Evolutionary conservation across 2,797 vertebrate species (phyloP).

Genomic region (Thripadectes ignobilis): DNA sequence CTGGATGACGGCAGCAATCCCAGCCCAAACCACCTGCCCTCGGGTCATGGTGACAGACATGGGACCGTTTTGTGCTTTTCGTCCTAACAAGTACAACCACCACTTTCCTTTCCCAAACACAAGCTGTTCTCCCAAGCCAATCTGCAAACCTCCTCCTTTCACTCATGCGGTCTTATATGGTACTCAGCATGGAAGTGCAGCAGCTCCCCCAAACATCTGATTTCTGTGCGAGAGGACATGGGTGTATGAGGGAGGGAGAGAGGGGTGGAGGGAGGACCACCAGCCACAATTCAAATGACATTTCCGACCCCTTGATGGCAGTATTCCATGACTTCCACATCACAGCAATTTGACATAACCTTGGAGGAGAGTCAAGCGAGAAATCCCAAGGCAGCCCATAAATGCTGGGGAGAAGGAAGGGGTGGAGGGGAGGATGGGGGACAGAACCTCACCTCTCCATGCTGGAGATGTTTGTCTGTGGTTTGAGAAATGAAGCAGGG

Average conservation of each 20-base stretch:
- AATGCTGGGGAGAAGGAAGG: neutral
- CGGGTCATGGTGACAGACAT: neutral
- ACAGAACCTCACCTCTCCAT: neutral
- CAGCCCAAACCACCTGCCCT: neutral
- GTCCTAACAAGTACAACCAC: accelerated
- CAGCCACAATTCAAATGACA: neutral
- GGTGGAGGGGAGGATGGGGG: neutral
- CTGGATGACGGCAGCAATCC: neutral
- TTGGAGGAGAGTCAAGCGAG: neutral
- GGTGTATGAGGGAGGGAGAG: accelerated
- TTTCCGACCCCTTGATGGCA: neutral
- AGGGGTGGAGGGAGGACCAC: neutral
- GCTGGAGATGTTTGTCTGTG: neutral
- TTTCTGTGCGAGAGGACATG: neutral
- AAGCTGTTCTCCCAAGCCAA: neutral
- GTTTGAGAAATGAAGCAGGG: neutral
- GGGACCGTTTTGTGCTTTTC: accelerated
- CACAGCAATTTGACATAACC: neutral
- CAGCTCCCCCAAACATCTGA: neutral
- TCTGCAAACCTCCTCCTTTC: neutral
- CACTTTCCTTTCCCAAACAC: neutral
- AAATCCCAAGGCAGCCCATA: neutral
- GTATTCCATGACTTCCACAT: neutral
- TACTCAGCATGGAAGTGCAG: neutral
- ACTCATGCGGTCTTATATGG: accelerated